These are phyloP conservation scores for Linepithema humile DNA, from an alignment of 1,140 invertebrate species.

Conservation along the genomic window DNA sequence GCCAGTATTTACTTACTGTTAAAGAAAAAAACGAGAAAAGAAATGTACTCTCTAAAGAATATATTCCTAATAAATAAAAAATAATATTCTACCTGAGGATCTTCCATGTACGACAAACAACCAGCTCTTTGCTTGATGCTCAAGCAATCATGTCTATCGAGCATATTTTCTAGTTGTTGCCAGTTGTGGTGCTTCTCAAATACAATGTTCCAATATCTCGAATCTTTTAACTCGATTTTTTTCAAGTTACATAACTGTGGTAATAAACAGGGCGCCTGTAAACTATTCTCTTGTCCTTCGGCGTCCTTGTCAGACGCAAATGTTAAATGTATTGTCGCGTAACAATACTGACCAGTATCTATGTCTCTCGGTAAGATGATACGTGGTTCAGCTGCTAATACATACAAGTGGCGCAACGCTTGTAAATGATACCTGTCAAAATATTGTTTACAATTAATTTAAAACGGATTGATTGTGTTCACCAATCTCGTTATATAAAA, in stretches of 20 bases:
- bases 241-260: constrained; percentile 92
- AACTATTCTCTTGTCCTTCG: constrained; percentile 84
- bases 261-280: constrained; percentile 93
- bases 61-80: neutral
- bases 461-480: too few relatives aligned
- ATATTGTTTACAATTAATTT: neutral
- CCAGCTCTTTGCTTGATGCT: constrained; percentile 95
- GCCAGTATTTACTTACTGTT: neutral
- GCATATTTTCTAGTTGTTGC: constrained; percentile 90
- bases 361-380: constrained; percentile 95
- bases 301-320: constrained; percentile 84
- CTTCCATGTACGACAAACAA: constrained; percentile 94
- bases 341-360: constrained; percentile 91
- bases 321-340: constrained; percentile 90
- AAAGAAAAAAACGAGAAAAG: neutral
- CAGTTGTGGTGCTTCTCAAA: constrained; percentile 94
- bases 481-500: too few relatives aligned
- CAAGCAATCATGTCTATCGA: constrained; percentile 89
- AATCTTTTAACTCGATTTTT: constrained; percentile 92
- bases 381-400: constrained; percentile 95
- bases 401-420: constrained; percentile 97
- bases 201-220: constrained; percentile 94
- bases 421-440: constrained; percentile 94
- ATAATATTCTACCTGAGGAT: constrained; percentile 87
- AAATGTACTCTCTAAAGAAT: too few relatives aligned